Evolutionary conservation across 2,888 invertebrate species (phyloP).

Genomic region (Lithophane ornitopus): DNA sequence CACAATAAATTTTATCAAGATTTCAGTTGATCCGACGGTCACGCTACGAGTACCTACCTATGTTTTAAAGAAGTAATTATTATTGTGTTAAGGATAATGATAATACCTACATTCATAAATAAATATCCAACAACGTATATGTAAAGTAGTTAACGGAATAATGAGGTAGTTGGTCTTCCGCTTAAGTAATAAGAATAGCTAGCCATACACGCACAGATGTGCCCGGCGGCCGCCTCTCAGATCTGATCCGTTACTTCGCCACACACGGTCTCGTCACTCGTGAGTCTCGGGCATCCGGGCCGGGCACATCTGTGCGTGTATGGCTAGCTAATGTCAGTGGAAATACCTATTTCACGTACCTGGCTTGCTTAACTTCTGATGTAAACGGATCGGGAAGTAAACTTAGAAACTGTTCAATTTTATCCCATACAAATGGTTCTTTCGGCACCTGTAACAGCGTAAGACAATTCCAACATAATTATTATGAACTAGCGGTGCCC

Average conservation of each 20-base stretch:
- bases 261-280: no score
- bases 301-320: no score
- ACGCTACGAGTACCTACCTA: background rate
- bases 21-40: background rate
- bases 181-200: background rate
- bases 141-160: no score
- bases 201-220: no score
- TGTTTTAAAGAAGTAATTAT: no score
- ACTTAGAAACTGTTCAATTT: constrained; percentile 93
- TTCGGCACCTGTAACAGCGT: constrained; percentile 79
- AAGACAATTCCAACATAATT: constrained; percentile 6
- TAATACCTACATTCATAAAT: no score
- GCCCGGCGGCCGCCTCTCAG: no score
- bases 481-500: background rate
- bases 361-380: constrained; percentile 92
- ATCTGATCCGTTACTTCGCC: no score
- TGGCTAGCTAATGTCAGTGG: no score
- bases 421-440: constrained; percentile 94
- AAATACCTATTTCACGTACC: constrained; percentile 90
- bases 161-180: background rate
- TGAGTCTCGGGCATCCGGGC: no score
- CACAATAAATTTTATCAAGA: constrained; percentile 9
- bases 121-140: no score
- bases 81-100: no score
- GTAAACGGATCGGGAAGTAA: constrained; percentile 93